These are phyloP conservation scores for Sussaba pulchella DNA, from an alignment of 2,888 invertebrate genomes.

Conservation along the genomic window DNA sequence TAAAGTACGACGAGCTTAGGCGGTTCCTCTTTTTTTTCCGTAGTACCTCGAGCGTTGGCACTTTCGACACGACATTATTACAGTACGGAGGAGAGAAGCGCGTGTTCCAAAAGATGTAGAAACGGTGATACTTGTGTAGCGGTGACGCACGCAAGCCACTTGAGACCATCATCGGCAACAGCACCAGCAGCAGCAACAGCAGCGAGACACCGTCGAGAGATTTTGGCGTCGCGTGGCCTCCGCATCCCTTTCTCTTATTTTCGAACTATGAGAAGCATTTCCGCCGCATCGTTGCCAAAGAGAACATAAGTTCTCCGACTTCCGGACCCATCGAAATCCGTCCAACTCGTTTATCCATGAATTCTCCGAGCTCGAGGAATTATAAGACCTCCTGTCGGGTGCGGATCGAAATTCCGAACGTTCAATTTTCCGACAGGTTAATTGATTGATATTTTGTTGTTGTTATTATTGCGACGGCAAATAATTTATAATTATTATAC, in stretches of 20 bases:
- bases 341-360: slow-evolving; percentile 61
- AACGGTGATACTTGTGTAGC: slow-evolving; percentile 27
- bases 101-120: slow-evolving; percentile 57
- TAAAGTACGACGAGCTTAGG: neutral
- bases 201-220: slow-evolving; percentile 52
- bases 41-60: slow-evolving; percentile 54
- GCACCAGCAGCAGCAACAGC: slow-evolving; percentile 1
- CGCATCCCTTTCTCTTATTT: slow-evolving; percentile 38
- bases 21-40: slow-evolving; percentile 31
- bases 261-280: slow-evolving; percentile 77
- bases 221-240: slow-evolving; percentile 51
- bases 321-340: slow-evolving; percentile 54
- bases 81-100: slow-evolving; percentile 47
- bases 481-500: no score
- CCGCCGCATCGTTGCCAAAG: slow-evolving; percentile 72
- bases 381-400: no score
- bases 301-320: slow-evolving; percentile 40
- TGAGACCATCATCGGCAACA: slow-evolving; percentile 18
- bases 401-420: no score
- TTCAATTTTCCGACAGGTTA: no score
- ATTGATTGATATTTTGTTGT: no score
- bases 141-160: slow-evolving; percentile 55
- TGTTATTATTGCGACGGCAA: no score
- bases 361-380: slow-evolving; percentile 41
- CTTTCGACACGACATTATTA: slow-evolving; percentile 63